A percentile compares a stretch with the other conserved stretches of the same genome.
phyloP scores from a whole-genome alignment of 2,888 invertebrate species.

The Axea sp. region DNA sequence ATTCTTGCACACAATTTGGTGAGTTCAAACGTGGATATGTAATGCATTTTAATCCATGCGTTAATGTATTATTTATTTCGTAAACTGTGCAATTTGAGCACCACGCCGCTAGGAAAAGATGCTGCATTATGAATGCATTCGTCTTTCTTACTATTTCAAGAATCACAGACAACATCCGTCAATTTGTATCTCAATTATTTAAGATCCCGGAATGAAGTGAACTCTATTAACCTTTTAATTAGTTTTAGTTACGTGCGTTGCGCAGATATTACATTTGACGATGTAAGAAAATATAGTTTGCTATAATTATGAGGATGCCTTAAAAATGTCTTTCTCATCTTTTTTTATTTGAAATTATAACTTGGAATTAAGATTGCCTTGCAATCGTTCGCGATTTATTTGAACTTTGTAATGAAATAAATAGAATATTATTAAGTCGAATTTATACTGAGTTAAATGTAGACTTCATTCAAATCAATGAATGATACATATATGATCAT shows the following conservation, averaged over 20 bases:
- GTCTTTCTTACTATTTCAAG: slow-evolving; percentile 36
- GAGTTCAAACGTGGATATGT: slow-evolving; percentile 15
- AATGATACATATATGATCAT: no score
- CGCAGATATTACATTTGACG: no score
- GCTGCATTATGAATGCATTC: slow-evolving; percentile 33
- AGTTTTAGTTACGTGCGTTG: slow-evolving; percentile 20
- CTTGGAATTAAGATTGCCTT: no score
- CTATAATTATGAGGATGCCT: no score
- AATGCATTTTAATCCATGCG: slow-evolving; percentile 33
- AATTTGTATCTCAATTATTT: slow-evolving; percentile 39
- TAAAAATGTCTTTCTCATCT: no score
- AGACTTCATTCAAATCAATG: no score
- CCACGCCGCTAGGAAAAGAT: not conserved
- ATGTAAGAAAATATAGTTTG: no score
- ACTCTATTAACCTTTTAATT: slow-evolving; percentile 41
- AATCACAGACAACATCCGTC: slow-evolving; percentile 42
- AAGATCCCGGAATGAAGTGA: slow-evolving; percentile 2
- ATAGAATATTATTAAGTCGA: no score
- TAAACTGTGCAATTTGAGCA: slow-evolving; percentile 12
- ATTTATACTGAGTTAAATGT: no score
- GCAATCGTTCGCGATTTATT: no score
- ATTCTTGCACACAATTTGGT: slow-evolving; percentile 12
- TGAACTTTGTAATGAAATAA: no score
- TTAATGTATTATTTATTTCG: slow-evolving; percentile 46
- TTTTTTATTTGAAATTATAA: no score